These are phyloP conservation scores for silkworm (Bombyx mori) DNA, from an alignment of 1,140 invertebrate species.

Conservation along the genomic window ASM3026992v2 NC_085116.1:10857001-10857500, in stretches of 20 bases:
- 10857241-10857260: slow-evolving; percentile 80
- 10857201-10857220: slow-evolving; percentile 88
- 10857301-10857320: too few relatives aligned
- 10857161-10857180: slow-evolving; percentile 57
- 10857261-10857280: slow-evolving; percentile 84
- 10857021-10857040: slow-evolving; percentile 32
- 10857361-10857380: too few relatives aligned
- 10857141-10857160: slow-evolving; percentile 3
- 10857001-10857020: too few relatives aligned
- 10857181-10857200: slow-evolving; percentile 77
- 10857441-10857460: too few relatives aligned
- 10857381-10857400: too few relatives aligned
- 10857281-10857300: too few relatives aligned
- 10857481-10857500: too few relatives aligned
- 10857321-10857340: too few relatives aligned
- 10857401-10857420: too few relatives aligned
- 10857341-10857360: too few relatives aligned
- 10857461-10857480: too few relatives aligned
- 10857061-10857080: slow-evolving; percentile 52
- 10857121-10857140: slow-evolving; percentile 80
- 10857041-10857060: slow-evolving; percentile 41
- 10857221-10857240: slow-evolving; percentile 89
- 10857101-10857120: slow-evolving; percentile 96
- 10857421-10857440: too few relatives aligned
- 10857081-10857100: slow-evolving; percentile 81